Evolutionary conservation across 2,888 invertebrate genomes (phyloP), one percentile per base, ranked within the genome.

Genomic region (Aquatica leii): DNA sequence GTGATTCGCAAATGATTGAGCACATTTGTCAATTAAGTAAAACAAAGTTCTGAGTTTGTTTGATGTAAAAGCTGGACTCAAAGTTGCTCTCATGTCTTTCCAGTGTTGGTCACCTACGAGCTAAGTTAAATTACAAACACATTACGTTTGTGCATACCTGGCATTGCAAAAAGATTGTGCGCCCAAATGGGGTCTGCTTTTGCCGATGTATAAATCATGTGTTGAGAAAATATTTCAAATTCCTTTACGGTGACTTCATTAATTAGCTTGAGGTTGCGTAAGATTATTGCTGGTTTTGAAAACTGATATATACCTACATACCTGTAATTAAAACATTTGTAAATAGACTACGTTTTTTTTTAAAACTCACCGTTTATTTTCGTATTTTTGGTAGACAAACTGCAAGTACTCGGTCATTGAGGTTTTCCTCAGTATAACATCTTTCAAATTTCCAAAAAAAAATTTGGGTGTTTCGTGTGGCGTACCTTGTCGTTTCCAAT

Each of bases 1-100:
- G 62, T 76, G 67, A 2, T 71, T 50, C 0, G 65, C 54, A 21
- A 76, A 73, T 20, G 71, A 59, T 20, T 70, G 54, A 0, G 70
- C 71, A 52, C 54, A 65, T 18, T 64, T 59, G n/a, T 48, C 48
- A 40, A 66, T 59, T n/a, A 66, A 24, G 11, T 34, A 17, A 48
- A 63, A 60, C 57, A 66, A 60, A 1, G 51, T 20, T 11, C 49
- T 59, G 43, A 68, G 49, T 59, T 68, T 68, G 12, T 43, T 66
- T n/a, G 48, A 50, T 2, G 68, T 68, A 56, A 68, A 68, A 9
- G 68, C 52, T 12, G 68, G 63, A 11, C 62, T 65, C 18, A 68
- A 37, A 1, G 57, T 59, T 20, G 56, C 31, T 46, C 68, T 21
- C 49, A 66, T 64, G 12, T 66, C 57, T 49, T 62, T 24, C 67